These are phyloP conservation scores for Tinamus major DNA, from an alignment of 2,797 vertebrate species.

Conservation along the genomic window DNA sequence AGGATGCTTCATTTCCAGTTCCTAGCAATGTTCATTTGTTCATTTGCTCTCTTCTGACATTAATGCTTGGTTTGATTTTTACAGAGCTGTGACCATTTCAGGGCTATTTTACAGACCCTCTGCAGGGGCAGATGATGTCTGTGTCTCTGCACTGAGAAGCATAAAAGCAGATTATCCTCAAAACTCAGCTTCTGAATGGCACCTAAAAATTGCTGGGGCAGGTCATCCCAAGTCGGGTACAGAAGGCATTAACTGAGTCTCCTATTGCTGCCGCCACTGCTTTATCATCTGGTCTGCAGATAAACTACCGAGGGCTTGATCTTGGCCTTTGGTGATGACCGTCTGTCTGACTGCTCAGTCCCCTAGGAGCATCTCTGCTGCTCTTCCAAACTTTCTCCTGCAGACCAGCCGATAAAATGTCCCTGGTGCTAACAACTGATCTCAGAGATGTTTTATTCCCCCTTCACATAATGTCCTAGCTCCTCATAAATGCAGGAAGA, in stretches of 20 bases:
- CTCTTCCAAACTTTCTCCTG: not conserved
- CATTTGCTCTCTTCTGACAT: not conserved
- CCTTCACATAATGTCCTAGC: constrained; percentile 42
- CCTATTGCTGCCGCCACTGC: not conserved
- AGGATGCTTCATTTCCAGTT: not conserved
- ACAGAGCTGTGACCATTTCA: not conserved
- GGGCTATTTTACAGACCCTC: not conserved
- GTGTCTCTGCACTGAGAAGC: not conserved
- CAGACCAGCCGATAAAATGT: constrained; percentile 1
- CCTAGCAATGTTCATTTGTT: not conserved
- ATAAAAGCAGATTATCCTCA: not conserved
- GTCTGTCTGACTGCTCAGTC: not conserved
- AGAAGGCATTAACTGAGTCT: not conserved
- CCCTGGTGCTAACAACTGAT: not conserved
- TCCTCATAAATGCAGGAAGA: constrained; percentile 54
- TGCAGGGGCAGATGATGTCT: not conserved
- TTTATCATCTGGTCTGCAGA: not conserved
- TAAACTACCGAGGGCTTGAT: not conserved
- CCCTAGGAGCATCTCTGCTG: not conserved
- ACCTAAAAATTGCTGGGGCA: not conserved
- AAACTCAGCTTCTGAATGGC: not conserved
- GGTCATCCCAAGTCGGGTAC: not conserved
- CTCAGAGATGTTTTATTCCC: constrained; percentile 34
- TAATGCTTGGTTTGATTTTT: rapidly evolving
- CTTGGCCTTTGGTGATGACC: rapidly evolving